Evolutionary conservation across 2,888 invertebrate species (phyloP).

Genomic region (Taphrorychus bicolor): DNA sequence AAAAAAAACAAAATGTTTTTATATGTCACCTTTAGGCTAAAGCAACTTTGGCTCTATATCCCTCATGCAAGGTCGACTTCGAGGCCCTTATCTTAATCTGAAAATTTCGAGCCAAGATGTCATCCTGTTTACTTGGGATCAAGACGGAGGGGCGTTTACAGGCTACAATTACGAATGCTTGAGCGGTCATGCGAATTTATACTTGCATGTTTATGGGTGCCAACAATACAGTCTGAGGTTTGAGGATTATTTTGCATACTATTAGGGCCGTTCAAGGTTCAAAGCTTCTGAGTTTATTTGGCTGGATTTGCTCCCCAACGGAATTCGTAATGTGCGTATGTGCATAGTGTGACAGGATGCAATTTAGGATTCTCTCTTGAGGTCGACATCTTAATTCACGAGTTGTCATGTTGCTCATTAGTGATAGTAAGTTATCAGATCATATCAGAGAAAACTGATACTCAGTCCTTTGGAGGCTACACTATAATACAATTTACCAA

Average conservation of each 20-base stretch:
- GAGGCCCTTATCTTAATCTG: neutral
- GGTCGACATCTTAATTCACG: no score
- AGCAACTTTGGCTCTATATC: no score
- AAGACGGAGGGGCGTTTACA: neutral
- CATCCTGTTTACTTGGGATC: neutral
- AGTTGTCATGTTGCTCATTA: no score
- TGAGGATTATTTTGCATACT: neutral
- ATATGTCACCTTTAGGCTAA: no score
- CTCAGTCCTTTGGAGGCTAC: neutral
- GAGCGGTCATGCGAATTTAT: neutral
- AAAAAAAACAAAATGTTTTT: no score
- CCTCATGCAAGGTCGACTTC: no score
- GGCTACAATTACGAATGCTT: neutral
- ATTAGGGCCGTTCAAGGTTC: neutral
- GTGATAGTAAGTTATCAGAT: no score
- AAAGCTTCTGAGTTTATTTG: neutral
- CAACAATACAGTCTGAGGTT: neutral
- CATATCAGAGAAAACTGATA: no score
- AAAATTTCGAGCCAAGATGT: neutral
- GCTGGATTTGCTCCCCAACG: neutral
- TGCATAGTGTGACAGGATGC: no score
- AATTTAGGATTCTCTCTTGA: no score
- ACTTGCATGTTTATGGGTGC: neutral
- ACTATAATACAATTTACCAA: neutral
- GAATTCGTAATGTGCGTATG: neutral